Base-by-base conservation (phyloP, 2,113 vertebrate species). In the Oncorhynchus kisutch region DNA sequence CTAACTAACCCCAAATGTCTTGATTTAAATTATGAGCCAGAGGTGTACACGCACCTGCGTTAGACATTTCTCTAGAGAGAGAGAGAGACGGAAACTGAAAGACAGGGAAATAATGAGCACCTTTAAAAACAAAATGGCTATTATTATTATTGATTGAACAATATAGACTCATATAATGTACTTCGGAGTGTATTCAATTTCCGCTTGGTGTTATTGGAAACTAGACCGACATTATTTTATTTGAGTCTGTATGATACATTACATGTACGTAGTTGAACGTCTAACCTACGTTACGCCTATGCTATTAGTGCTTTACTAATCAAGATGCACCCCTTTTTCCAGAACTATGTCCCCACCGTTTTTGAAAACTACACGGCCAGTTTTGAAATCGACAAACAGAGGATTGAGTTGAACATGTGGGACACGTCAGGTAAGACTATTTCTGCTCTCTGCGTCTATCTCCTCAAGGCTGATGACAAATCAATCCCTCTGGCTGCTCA, bases 351-450 rank as follows among this genome's bases (percentile, higher is more conserved):
- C 22, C 91, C 96, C 79, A 97, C 96, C 0, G 96, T 97, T 69
- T 97, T 97, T 77, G 96, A 97, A 90, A 97, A 97, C 94, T 97
- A 97, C 92, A 97, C 96, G 0, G 96, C 96, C 29, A 97, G 96
- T 86, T 97, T 97, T 76, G 96, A 97, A 92, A 97, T 97, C 59
- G 96, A 97, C 82, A 96, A 97, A 88, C 96, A 96, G 85, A 94
- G 96, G 88, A 99, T 96, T 51, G 97, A 99, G 87, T 94, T 99
- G 88, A 98, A 96, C 87, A 97, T 98, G 96, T 99, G 96, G 97
- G 97, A 98, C 86, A 98, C 97, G 24, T 98, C 96, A 95, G 97
- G 97, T 98, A 87, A 92, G 91, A 81, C 64, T 3, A 16, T 75
- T 78, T 71, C 77, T 74, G 3, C 8, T 76, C 22, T 73, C 27